Evolutionary conservation across 2,888 invertebrate species (phyloP).

Genomic region (Hyppa rectilinea): DNA sequence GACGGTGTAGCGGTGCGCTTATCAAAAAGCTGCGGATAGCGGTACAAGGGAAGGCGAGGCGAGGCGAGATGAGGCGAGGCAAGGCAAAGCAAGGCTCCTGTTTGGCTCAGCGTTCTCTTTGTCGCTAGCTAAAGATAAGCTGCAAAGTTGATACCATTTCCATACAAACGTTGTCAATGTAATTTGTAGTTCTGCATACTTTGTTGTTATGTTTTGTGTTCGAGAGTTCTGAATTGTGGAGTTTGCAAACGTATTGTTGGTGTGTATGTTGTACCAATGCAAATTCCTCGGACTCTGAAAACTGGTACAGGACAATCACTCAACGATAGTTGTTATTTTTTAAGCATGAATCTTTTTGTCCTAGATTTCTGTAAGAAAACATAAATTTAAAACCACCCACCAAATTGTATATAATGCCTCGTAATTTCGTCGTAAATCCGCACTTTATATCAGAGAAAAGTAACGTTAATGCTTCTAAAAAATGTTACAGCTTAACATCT

Average conservation of each 20-base stretch:
- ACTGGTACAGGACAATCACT: neutral
- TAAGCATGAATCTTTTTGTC: constrained; percentile 8
- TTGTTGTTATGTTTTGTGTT: constrained; percentile 47
- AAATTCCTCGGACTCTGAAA: neutral
- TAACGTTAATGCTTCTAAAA: constrained; percentile 61
- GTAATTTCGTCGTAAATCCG: constrained; percentile 45
- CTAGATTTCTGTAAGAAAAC: constrained; percentile 4
- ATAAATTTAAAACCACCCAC: constrained; percentile 16
- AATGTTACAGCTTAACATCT: constrained; percentile 71
- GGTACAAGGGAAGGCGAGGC: constrained; percentile 42
- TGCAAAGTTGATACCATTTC: constrained; percentile 56
- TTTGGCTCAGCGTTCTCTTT: constrained; percentile 58
- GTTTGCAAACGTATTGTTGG: constrained; percentile 30
- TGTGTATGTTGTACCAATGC: constrained; percentile 1
- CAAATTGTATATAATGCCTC: constrained; percentile 49
- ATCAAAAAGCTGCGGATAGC: constrained; percentile 63
- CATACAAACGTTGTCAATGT: constrained; percentile 52
- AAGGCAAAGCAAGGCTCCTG: constrained; percentile 38
- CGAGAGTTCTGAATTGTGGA: constrained; percentile 22
- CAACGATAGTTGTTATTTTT: neutral
- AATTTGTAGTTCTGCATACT: constrained; percentile 52
- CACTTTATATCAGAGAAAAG: constrained; percentile 50
- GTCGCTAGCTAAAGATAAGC: constrained; percentile 61
- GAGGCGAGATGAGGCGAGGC: constrained; percentile 28
- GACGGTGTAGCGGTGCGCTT: constrained; percentile 56